phyloP scores from a whole-genome alignment of 2,113 vertebrate species.

The Ceyx cyanopectus region DNA sequence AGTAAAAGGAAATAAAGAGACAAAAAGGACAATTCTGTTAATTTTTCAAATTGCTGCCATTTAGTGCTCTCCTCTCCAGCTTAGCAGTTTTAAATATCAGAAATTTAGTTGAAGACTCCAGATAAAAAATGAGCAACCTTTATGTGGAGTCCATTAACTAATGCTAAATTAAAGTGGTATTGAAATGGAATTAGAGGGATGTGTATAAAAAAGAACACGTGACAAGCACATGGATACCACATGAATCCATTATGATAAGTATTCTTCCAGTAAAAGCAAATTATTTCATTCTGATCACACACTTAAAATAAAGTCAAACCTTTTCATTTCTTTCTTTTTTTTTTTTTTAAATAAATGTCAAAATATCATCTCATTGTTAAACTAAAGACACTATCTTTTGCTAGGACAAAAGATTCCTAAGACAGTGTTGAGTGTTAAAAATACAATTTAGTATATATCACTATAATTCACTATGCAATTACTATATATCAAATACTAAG shows the following conservation, averaged over 20 bases:
- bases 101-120: constrained; percentile 51
- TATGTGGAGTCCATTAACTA: constrained; percentile 74
- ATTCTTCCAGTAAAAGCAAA: constrained; percentile 77
- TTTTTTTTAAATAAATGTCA: constrained; percentile 48
- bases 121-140: constrained; percentile 64
- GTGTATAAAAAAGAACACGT: constrained; percentile 71
- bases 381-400: constrained; percentile 13
- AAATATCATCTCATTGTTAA: constrained; percentile 45
- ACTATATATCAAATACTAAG: background rate
- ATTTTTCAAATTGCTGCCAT: constrained; percentile 39
- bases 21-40: constrained; percentile 22
- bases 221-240: constrained; percentile 70
- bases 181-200: constrained; percentile 70
- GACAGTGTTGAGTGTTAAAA: background rate
- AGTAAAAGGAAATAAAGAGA: constrained; percentile 44
- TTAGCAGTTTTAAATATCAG: constrained; percentile 47
- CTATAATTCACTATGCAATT: background rate
- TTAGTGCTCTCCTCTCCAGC: background rate
- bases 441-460: background rate
- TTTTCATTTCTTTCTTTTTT: background rate
- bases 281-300: constrained; percentile 70
- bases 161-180: constrained; percentile 75
- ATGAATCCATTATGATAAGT: constrained; percentile 77
- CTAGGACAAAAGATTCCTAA: constrained; percentile 4
- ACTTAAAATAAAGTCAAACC: constrained; percentile 70